A percentile compares a stretch with the other conserved stretches of the same genome.
Evolutionary conservation across 2,113 vertebrate species (phyloP).

Genomic region (Pterocles orientalis): DNA sequence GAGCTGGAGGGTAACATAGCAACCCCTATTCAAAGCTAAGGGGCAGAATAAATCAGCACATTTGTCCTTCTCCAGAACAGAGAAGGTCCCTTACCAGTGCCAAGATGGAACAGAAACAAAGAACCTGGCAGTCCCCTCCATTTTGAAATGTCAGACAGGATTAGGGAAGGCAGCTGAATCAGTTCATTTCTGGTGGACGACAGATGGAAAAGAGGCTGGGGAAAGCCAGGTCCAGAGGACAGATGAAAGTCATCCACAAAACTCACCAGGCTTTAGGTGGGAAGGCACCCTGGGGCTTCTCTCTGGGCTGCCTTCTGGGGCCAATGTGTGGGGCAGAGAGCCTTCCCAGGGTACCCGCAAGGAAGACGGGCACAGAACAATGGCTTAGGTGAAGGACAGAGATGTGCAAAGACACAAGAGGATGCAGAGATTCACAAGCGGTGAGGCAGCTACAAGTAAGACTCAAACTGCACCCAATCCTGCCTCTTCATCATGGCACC

Average conservation of each 20-base stretch:
- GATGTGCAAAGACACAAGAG: neutral
- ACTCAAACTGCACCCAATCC: neutral
- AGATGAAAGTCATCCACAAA: neutral
- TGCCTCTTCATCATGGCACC: neutral
- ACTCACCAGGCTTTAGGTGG: neutral
- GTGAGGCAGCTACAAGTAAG: neutral
- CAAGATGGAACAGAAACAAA: conserved; percentile 62
- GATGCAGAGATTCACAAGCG: neutral
- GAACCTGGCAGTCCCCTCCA: conserved; percentile 61
- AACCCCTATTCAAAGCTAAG: conserved; percentile 70
- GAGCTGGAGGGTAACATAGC: conserved; percentile 66
- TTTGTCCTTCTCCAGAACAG: conserved; percentile 61
- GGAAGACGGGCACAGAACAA: rapidly evolving
- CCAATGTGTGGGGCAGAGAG: neutral
- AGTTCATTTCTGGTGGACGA: neutral
- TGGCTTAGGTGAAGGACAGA: neutral
- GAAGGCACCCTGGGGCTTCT: neutral
- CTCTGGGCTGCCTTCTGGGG: neutral
- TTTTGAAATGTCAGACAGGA: conserved; percentile 65
- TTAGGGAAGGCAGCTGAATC: conserved; percentile 54
- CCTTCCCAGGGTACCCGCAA: neutral
- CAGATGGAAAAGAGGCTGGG: neutral
- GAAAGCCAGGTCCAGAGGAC: neutral
- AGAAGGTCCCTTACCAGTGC: conserved; percentile 57
- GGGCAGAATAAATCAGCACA: conserved; percentile 71